Base-by-base conservation (phyloP, 2,113 vertebrate genomes). In the Ondatra zibethicus region DNA sequence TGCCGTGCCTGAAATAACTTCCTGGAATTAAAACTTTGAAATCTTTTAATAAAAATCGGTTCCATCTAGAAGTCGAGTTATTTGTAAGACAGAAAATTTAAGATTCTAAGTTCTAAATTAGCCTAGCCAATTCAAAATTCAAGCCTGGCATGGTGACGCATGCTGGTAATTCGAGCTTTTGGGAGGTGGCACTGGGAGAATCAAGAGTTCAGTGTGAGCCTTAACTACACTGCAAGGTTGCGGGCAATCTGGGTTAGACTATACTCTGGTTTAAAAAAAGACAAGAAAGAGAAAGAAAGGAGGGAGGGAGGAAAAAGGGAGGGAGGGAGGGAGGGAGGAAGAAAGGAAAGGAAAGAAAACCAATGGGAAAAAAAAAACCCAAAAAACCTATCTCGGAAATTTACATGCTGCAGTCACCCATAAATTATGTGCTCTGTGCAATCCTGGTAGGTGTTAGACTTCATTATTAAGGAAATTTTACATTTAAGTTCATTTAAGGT, bases 1-100 rank as follows among this genome's bases (percentile, higher is more conserved):
- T 85, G 87, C 75, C 42, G 90, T 88, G 85, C 76, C 3, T 88
- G 68, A 94, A 95, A 81, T 65, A 93, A 97, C 93, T 93, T 96
- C 29, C 89, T 94, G 29, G 68, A 76, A 76, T 80, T 73, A 85
- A 88, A 95, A 66, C 86, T 92, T 72, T 81, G 68, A 80, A 72
- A 50, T 47, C 50, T 97, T 94, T 68, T 93, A 89, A 93, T 70
- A 88, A 70, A 70, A 77, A 96, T 76, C 17, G 16, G 29, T 52
- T 88, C 21, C 95, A 47, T 77, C 87, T 91, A 75, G 88, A 95
- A 94, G 70, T 84, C 92, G 76, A 36, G 8, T 78, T 85, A 88
- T 36, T n/a, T 93, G 55, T 55, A 52, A 91, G 78, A 70, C 75
- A 78, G 3, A 55, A 25, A 96, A 77, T 33, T 81, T 89, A 78